A percentile compares a stretch with the other conserved stretches of the same genome.
These are phyloP conservation scores for Apogon talboti DNA, from an alignment of 2,797 vertebrate genomes.

Conservation along the genomic window DNA sequence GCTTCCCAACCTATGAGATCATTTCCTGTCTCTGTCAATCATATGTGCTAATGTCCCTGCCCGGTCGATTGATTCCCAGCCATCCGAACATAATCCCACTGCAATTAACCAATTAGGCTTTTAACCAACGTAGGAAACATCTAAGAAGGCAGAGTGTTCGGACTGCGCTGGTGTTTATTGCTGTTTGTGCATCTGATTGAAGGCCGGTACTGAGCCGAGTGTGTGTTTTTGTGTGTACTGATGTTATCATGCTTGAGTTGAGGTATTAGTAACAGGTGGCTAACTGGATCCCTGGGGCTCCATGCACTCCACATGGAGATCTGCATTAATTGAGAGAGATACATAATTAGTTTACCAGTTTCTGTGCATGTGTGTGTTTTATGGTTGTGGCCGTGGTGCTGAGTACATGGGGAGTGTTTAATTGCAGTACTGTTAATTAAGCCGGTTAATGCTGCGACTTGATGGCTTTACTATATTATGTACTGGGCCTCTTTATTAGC, in stretches of 20 bases:
- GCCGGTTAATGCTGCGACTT: slow-evolving; percentile 53
- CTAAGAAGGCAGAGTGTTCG: slow-evolving; percentile 50
- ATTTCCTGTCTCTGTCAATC: slow-evolving; percentile 64
- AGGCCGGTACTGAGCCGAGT: slow-evolving; percentile 32
- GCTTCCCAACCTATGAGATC: slow-evolving; percentile 42
- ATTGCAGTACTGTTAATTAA: slow-evolving; percentile 74
- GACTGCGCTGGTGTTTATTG: slow-evolving; percentile 25
- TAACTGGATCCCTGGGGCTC: slow-evolving; percentile 72
- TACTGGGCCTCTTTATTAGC: slow-evolving; percentile 39
- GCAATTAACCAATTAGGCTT: slow-evolving; percentile 81
- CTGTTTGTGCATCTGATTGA: slow-evolving; percentile 40
- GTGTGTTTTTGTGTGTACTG: slow-evolving; percentile 29
- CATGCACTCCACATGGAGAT: slow-evolving; percentile 67
- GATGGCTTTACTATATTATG: slow-evolving; percentile 50
- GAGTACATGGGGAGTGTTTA: slow-evolving; percentile 59
- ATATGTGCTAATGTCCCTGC: slow-evolving; percentile 52
- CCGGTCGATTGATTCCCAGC: slow-evolving; percentile 76
- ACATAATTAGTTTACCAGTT: slow-evolving; percentile 68
- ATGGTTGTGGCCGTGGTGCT: slow-evolving; percentile 20
- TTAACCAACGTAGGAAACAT: slow-evolving; percentile 74
- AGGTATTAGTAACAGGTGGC: slow-evolving; percentile 79
- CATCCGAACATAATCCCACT: slow-evolving; percentile 75
- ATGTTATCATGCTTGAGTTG: slow-evolving; percentile 61
- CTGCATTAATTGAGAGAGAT: slow-evolving; percentile 72
- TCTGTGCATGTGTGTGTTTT: slow-evolving; percentile 18